phyloP scores from a whole-genome alignment of 2,113 vertebrate genomes.

The Prunella fulvescens region DNA sequence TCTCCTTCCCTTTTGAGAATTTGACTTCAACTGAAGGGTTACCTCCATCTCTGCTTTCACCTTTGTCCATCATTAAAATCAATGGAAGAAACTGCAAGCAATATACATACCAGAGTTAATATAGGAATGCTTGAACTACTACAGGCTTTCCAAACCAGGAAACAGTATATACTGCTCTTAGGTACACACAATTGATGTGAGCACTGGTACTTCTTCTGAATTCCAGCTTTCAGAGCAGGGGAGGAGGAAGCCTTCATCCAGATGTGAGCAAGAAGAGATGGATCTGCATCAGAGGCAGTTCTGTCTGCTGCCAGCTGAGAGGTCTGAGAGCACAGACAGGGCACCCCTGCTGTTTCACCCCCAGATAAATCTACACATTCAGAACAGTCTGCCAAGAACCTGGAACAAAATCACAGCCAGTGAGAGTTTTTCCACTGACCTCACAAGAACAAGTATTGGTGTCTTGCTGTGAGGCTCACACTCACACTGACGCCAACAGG shows the following conservation, averaged over 20 bases:
- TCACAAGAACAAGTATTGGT: background rate
- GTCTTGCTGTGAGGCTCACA: background rate
- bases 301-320: background rate
- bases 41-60: background rate
- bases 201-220: background rate
- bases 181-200: background rate
- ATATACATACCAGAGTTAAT: background rate
- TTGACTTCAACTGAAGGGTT: background rate
- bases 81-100: background rate
- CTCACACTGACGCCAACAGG: background rate
- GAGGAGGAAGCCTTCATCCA: background rate
- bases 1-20: background rate
- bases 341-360: background rate
- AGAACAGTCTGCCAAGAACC: background rate
- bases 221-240: background rate
- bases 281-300: background rate
- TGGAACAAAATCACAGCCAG: background rate
- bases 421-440: constrained; percentile 19
- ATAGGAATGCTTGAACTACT: background rate
- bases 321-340: background rate
- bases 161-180: background rate
- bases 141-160: background rate
- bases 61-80: background rate
- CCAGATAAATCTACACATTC: background rate
- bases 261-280: background rate